Evolutionary conservation across 2,888 invertebrate genomes (phyloP), one percentile per base, ranked within the genome.

Genomic region (Nomada goodeniana): DNA sequence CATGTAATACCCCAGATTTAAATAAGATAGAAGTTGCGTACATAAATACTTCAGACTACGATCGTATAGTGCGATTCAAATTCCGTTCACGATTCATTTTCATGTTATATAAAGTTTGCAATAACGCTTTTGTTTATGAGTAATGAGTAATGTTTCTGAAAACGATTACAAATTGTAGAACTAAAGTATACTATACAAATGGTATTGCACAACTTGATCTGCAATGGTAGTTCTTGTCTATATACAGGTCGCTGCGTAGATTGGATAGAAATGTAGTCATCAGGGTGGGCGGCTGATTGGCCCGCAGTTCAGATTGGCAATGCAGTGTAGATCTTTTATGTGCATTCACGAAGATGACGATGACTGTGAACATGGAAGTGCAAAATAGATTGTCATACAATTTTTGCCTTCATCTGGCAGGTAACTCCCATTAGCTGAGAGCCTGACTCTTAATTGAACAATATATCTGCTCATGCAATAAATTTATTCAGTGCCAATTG

Each of bases 301-400:
- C 91, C 92, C 92, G 92, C 92, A 91, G 92, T 91, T 92, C 91
- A 89, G 92, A 91, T 91, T 93, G 93, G 93, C 92, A 92, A 93
- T 91, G 92, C 91, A 92, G 92, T 89, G 92, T 90, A 92, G 92
- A 90, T 93, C 92, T 89, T 92, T 93, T 93, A 93, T 90, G 92
- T 93, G 92, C 93, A 93, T 93, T 93, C 93, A 91, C 93, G 93
- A 89, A 93, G 93, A 92, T 93, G 93, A 92, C 93, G 93, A 92
- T 93, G 93, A 93, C 93, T 93, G 93, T 92, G 93, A 93, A 93
- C 93, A 93, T 92, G 92, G 91, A 93, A 93, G 92, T 90, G 93
- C 91, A 93, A 92, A 92, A 93, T 87, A 92, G 80, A 86, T 82
- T 83, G 81, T 89, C 86, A 85, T 80, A 89, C 88, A 86, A 88